Conservation (phyloP, 1,140 invertebrate species). For the Saxidomus purpurata region DNA sequence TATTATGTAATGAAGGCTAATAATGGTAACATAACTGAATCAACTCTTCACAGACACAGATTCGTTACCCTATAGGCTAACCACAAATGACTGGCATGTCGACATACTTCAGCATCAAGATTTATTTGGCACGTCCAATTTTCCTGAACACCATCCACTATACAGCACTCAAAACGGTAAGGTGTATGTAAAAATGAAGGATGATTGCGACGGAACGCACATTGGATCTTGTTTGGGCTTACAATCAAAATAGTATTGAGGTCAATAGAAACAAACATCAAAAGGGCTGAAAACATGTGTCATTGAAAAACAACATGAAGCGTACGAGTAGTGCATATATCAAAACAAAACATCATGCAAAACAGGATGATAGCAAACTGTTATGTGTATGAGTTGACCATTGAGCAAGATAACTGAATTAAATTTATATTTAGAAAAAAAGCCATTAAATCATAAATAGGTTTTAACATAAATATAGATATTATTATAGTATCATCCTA, state of each 20-base stretch:
- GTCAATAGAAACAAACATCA: background rate
- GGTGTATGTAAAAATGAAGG: conserved; percentile 33
- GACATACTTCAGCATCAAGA: conserved; percentile 53
- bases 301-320: conserved; percentile 22
- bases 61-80: conserved; percentile 84
- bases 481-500: no score
- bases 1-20: conserved; percentile 78
- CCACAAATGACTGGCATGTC: conserved; percentile 81
- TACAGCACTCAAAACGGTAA: background rate
- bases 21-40: conserved; percentile 75
- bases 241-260: conserved; percentile 36
- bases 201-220: background rate
- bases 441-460: no score
- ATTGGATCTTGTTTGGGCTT: conserved; percentile 34
- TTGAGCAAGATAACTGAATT: no score
- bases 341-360: background rate
- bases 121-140: conserved; percentile 41
- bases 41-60: conserved; percentile 87
- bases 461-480: no score
- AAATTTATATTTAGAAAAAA: no score
- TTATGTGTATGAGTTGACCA: no score
- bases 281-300: conserved; percentile 45
- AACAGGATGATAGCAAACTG: no score
- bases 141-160: conserved; percentile 34
- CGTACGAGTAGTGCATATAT: conserved; percentile 3